A percentile compares a stretch with the other conserved stretches of the same genome.
Conservation (phyloP, 1,140 invertebrate species). For the Caenorhabditis tropicalis region DNA sequence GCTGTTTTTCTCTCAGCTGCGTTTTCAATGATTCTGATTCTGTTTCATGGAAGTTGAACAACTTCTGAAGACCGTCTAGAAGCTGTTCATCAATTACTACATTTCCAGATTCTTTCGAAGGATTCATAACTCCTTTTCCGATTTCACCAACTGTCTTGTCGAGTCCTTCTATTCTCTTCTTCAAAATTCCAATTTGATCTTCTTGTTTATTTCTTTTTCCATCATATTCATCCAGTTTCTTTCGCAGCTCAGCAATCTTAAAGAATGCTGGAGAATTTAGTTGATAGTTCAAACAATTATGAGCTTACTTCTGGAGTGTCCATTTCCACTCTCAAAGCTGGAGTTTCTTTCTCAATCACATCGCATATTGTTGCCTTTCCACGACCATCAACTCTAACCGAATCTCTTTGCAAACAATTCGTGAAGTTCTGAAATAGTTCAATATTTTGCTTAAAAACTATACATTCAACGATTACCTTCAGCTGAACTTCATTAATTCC, state of each 20-base stretch:
- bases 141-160: constrained; percentile 2
- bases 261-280: neutral
- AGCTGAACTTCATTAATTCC: constrained; percentile 44
- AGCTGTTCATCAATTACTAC: neutral
- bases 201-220: neutral
- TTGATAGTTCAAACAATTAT: neutral
- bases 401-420: neutral
- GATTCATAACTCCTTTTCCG: constrained; percentile 27
- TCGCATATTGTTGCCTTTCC: constrained; percentile 24
- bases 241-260: constrained; percentile 32
- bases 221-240: neutral
- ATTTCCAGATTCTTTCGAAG: neutral
- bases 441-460: neutral
- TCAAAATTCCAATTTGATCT: neutral
- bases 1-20: neutral
- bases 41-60: constrained; percentile 21
- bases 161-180: neutral
- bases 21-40: neutral
- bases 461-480: neutral
- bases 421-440: constrained; percentile 21
- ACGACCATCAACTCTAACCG: constrained; percentile 13
- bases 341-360: neutral
- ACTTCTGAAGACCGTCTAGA: constrained; percentile 3
- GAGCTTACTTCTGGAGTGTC: constrained; percentile 12
- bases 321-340: neutral